Conservation (phyloP, 2,113 vertebrate genomes). For the Caracal caracal region DNA sequence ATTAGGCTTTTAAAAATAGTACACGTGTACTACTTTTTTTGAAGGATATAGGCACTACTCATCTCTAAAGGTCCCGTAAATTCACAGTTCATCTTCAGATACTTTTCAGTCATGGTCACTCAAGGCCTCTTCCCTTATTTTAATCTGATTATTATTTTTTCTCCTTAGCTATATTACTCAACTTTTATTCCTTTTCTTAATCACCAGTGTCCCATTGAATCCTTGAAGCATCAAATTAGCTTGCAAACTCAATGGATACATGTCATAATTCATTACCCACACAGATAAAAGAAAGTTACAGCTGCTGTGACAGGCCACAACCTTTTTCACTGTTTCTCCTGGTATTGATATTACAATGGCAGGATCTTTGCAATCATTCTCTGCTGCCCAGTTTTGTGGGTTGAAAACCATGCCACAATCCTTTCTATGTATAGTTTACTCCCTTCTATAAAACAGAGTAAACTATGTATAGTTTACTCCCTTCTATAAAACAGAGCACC, state of each 20-base stretch:
- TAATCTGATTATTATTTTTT: not conserved
- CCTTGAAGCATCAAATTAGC: not conserved
- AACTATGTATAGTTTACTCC: not conserved
- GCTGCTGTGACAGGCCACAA: not conserved
- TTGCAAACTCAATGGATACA: not conserved
- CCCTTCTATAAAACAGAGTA: not conserved
- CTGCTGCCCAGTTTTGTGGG: not conserved
- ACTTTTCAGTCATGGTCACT: not conserved
- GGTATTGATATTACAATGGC: not conserved
- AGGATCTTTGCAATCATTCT: not conserved
- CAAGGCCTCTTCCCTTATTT: not conserved
- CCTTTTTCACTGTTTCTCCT: not conserved
- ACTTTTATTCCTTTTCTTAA: not conserved
- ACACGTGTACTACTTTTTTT: not conserved
- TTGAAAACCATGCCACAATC: not conserved
- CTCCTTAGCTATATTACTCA: not conserved
- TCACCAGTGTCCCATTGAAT: not conserved
- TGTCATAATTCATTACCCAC: not conserved
- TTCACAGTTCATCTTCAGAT: not conserved
- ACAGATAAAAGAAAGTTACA: not conserved
- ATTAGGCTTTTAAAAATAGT: not conserved
- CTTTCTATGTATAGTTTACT: not conserved
- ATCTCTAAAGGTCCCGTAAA: not conserved
- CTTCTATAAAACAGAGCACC: not conserved
- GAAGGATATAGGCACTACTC: not conserved